Evolutionary conservation across 2,888 invertebrate species (phyloP), one percentile per base, ranked within the genome.

Genomic region (Teleogryllus oceanicus): DNA sequence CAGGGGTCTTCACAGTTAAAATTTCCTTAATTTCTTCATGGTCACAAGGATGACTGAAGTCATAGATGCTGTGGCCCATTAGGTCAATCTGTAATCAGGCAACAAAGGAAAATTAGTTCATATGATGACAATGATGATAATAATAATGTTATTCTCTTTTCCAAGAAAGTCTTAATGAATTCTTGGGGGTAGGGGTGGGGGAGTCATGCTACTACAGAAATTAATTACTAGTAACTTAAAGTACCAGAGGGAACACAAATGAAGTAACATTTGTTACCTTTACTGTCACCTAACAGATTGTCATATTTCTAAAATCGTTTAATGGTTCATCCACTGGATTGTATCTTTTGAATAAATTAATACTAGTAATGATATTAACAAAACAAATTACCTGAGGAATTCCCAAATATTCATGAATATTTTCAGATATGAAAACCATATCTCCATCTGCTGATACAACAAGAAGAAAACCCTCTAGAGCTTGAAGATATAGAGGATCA

Each of bases 1-100:
- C 87, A 21, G 84, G 84, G 16, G 87, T 84, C 83, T 90, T 90
- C n/a, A 87, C 85, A 1, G 88, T 87, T 21, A 93, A 86, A 81
- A 91, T 89, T 80, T 92, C 91, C 83, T 89, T 89, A 51, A 98
- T 92, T 88, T 98, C 98, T 50, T 95, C 95, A 86, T 98, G 97
- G 88, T 99, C 99, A 86, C 97, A 96, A 5, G 96, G 96, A 87
- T 98, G 98, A 82, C 94, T 93, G 88, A 96, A 98, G 85, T 98
- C 98, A 88, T 93, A 96, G 75, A 98, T 92, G 85, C 94, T 96
- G 86, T 97, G 96, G 1, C 98, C 98, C 92, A 98, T 93, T 86
- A 98, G 90, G 87, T 98, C 98, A 90, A 97, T 94, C 98, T 98
- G 88, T 76, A 91, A 89, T 37, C 24, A 2, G 24, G 24, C 24